A percentile compares a stretch with the other conserved stretches of the same genome.
phyloP scores from a whole-genome alignment of 2,888 invertebrate species.

The Lochmaea capreae region DNA sequence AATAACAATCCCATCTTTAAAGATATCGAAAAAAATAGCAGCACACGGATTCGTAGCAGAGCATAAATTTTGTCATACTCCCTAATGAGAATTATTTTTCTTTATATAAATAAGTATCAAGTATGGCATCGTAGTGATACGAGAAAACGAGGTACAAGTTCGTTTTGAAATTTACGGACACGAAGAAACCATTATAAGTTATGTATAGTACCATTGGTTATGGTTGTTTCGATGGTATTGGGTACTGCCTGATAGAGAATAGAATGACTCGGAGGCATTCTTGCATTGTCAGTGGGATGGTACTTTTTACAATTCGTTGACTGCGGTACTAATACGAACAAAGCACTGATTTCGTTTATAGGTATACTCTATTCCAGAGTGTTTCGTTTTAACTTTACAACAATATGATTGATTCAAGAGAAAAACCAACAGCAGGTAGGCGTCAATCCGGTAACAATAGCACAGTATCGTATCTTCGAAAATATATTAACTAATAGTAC shows the following conservation, averaged over 20 bases:
- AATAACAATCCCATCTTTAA: neutral
- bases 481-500: too few species aligned
- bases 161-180: constrained; percentile 37
- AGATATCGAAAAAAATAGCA: constrained; percentile 13
- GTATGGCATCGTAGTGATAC: constrained; percentile 27
- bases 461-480: too few species aligned
- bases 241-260: constrained; percentile 23
- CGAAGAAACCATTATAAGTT: constrained; percentile 44
- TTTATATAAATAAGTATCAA: neutral
- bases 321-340: neutral
- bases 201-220: constrained; percentile 18
- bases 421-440: too few species aligned
- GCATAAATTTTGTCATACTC: constrained; percentile 32
- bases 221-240: constrained; percentile 15
- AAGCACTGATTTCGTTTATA: neutral
- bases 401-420: too few species aligned
- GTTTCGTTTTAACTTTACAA: too few species aligned
- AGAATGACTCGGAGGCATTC: constrained; percentile 36
- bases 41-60: constrained; percentile 11
- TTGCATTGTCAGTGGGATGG: constrained; percentile 41
- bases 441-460: too few species aligned
- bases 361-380: too few species aligned
- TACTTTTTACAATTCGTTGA: constrained; percentile 31
- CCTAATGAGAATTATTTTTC: constrained; percentile 34
- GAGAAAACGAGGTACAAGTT: constrained; percentile 28